Evolutionary conservation across 53 echinoderm and acorn worm species (phyloP), one percentile per base, ranked within the genome.

Genomic region (Crossaster papposus): DNA sequence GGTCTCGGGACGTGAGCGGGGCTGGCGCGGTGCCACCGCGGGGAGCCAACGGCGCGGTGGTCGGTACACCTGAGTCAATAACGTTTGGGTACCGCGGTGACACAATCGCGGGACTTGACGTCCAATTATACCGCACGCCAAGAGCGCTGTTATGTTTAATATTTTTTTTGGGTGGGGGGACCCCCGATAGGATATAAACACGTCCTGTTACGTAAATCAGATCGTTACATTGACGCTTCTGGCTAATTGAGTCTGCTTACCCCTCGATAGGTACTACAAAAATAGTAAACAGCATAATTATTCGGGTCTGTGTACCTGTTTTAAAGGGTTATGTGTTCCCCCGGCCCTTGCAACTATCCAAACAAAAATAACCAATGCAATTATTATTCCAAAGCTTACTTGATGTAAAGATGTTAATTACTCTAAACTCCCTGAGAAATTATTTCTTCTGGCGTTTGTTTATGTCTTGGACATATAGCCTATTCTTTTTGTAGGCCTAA

Each of bases 11-110:
- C 87, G 76, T 87, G 87, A 75, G 62, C 87, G 64, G 87, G 13
- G 62, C 63, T 76, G 87, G 22, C 76, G 55, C 35, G n/a, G 87
- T 77, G 54, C 64, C 77, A 14, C 77, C 76, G 62, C 36, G 32
- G 87, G 87, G 37, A 36, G 24, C 76, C 22, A 76, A 74, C 63
- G 77, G 87, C 87, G 53, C 75, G 33, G 62, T 53, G 31, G 87
- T 87, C 76, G 54, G 76, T 87, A 87, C 87, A 87, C 87, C 87
- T 87, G 87, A 87, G 87, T 87, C 87, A 87, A 87, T 87, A 87
- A 73, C 38, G 55, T 58, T 5, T 30, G 23, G 52, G 23, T 77
- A 55, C 76, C 87, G 32, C 44, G 44, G 44, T 24, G 87, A 54
- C 77, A 87, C 55, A 63, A 58, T 87, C 87, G 58, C 22, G 54